A percentile compares a stretch with the other conserved stretches of the same genome.
These are phyloP conservation scores for Megaceryle torquata DNA, from an alignment of 2,113 vertebrate genomes.

Conservation along the genomic window DNA sequence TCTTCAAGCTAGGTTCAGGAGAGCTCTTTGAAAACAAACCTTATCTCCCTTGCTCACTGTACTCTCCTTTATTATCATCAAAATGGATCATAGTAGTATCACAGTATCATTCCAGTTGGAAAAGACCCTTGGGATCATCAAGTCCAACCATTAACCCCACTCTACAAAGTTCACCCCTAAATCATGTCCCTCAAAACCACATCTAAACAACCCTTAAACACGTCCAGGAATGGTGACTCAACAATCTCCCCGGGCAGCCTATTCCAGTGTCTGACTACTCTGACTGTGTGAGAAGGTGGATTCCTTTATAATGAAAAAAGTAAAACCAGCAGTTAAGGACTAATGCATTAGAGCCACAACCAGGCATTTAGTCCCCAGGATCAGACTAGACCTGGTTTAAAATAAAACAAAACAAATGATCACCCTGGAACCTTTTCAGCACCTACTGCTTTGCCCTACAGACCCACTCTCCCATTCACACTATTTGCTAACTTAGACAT, in stretches of 20 bases:
- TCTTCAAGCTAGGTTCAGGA: not conserved
- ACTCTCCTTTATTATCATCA: not conserved
- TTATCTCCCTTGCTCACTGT: not conserved
- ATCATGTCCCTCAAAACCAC: too few species aligned
- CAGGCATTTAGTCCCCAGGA: not conserved
- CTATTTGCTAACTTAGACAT: not conserved
- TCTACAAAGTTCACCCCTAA: too few species aligned
- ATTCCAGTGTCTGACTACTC: too few species aligned
- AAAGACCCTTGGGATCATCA: too few species aligned
- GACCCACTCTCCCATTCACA: not conserved
- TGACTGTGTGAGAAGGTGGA: not conserved
- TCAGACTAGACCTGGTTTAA: not conserved
- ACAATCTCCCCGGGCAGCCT: too few species aligned
- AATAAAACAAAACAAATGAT: not conserved
- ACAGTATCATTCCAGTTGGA: too few species aligned
- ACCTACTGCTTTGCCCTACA: not conserved
- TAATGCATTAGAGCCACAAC: not conserved
- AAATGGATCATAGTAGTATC: not conserved
- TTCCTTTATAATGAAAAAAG: not conserved
- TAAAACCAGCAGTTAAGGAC: not conserved
- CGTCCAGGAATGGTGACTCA: too few species aligned
- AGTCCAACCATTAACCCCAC: too few species aligned
- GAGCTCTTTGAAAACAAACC: not conserved
- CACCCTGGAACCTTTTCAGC: not conserved
- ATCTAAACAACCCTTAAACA: too few species aligned